phyloP scores from a whole-genome alignment of 2,113 vertebrate species.

The Aythya baeri region DNA sequence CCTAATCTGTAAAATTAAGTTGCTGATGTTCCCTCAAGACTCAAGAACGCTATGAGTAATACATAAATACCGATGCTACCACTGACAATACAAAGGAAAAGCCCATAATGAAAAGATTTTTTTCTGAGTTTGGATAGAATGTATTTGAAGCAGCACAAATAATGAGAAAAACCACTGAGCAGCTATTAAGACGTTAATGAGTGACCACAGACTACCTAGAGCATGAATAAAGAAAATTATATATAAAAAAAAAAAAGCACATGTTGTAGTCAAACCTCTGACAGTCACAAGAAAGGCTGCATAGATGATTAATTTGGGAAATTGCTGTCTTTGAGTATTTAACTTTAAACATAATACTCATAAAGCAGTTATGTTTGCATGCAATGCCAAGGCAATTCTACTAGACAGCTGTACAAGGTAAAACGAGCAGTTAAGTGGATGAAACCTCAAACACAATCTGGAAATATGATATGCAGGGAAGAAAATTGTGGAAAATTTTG shows the following conservation, averaged over 20 bases:
- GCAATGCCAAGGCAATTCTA: not conserved
- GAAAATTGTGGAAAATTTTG: not conserved
- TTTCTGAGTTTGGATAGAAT: slow-evolving; percentile 21
- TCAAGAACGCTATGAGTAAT: not conserved
- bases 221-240: not conserved
- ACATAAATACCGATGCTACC: not conserved
- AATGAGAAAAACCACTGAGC: not conserved
- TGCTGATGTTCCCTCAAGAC: not conserved
- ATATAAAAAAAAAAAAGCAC: not conserved
- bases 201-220: not conserved
- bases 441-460: not conserved
- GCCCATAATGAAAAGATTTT: not conserved
- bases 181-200: not conserved
- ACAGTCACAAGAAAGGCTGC: not conserved
- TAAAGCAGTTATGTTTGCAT: not conserved
- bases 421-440: not conserved
- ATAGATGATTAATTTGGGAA: not conserved
- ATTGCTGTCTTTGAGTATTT: not conserved
- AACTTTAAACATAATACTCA: not conserved
- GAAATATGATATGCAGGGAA: not conserved
- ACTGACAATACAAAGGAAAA: not conserved
- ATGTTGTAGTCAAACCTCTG: not conserved
- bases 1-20: not conserved
- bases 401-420: not conserved
- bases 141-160: not conserved